Evolutionary conservation across 2,113 vertebrate genomes (phyloP).

Genomic region (Bambusicola thoracicus): DNA sequence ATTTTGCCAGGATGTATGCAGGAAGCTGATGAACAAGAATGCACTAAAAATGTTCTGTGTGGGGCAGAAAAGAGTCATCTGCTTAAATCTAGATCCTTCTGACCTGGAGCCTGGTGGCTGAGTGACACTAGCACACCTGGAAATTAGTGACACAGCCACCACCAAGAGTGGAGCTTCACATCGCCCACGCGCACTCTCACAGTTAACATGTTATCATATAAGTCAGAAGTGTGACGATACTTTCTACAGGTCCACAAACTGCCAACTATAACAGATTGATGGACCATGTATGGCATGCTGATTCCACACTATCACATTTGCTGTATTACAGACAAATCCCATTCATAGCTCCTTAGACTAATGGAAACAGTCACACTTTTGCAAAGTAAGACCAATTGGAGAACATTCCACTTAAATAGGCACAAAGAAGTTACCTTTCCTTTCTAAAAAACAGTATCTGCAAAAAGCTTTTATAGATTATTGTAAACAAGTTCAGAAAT

Average conservation of each 20-base stretch:
- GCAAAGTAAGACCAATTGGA: neutral
- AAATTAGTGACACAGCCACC: neutral
- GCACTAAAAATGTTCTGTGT: neutral
- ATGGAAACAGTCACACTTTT: neutral
- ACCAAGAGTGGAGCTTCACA: accelerated
- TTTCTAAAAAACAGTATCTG: neutral
- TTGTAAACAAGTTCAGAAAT: conserved; percentile 33
- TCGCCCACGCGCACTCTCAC: neutral
- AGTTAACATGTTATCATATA: neutral
- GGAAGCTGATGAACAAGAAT: neutral
- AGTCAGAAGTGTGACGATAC: neutral
- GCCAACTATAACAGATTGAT: neutral
- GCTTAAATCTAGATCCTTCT: neutral
- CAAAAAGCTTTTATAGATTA: conserved; percentile 17
- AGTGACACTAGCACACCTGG: accelerated
- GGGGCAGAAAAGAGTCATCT: neutral
- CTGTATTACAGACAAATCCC: neutral
- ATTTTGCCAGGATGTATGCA: neutral
- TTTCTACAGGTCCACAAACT: neutral
- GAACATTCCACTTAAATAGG: neutral
- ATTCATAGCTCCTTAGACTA: neutral
- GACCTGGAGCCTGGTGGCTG: neutral
- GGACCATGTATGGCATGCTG: neutral
- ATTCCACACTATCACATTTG: neutral
- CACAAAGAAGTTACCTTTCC: neutral